Evolutionary conservation across 1,140 invertebrate species (phyloP).

Genomic region (Drosophila triauraria): DNA sequence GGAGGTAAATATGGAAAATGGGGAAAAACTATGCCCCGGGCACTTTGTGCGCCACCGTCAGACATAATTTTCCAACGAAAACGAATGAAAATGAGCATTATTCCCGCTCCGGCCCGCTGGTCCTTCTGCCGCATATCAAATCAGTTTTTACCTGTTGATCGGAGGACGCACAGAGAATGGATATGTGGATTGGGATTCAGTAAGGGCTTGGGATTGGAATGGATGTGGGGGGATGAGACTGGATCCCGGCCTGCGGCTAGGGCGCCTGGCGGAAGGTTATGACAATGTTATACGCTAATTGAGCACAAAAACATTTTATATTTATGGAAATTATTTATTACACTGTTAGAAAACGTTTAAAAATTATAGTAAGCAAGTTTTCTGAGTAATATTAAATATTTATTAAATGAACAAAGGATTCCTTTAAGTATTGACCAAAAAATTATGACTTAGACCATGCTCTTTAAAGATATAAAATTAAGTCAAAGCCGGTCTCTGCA

Average conservation of each 20-base stretch:
- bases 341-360: constrained; percentile 39
- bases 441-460: not conserved
- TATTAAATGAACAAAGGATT: too few species aligned
- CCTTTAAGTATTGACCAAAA: too few species aligned
- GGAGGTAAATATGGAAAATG: constrained; percentile 55
- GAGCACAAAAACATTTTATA: constrained; percentile 72
- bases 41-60: constrained; percentile 54
- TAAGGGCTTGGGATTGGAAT: constrained; percentile 10
- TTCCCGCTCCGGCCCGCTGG: constrained; percentile 10
- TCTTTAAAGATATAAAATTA: not conserved
- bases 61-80: constrained; percentile 74
- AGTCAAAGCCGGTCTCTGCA: not conserved
- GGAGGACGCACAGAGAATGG: constrained; percentile 6
- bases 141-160: constrained; percentile 76
- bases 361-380: not conserved
- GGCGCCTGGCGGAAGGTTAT: constrained; percentile 62
- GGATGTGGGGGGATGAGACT: not conserved
- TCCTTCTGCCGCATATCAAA: constrained; percentile 62
- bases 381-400: not conserved
- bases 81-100: constrained; percentile 76
- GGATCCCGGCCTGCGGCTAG: constrained; percentile 20
- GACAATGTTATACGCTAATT: constrained; percentile 79
- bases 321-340: constrained; percentile 56
- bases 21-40: constrained; percentile 65
- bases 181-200: constrained; percentile 4